These are phyloP conservation scores for Lasaia peninsularis DNA, from an alignment of 1,140 invertebrate species.

Conservation along the genomic window DNA sequence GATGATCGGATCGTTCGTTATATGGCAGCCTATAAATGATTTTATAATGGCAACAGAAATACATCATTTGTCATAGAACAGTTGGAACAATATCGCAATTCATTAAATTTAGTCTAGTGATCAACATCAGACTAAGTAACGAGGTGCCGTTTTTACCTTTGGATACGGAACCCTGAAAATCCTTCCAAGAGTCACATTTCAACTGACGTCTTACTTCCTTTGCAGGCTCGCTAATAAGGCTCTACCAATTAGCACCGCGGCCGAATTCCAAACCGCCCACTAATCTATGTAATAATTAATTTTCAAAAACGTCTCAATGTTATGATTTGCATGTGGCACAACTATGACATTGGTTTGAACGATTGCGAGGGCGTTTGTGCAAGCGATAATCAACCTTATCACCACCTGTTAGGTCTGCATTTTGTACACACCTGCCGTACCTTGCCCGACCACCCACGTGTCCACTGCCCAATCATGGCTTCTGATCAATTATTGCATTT, in stretches of 20 bases:
- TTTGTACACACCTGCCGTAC: not conserved
- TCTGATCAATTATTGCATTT: conserved; percentile 12
- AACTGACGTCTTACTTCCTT: not conserved
- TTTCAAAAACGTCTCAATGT: conserved; percentile 48
- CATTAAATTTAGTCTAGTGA: too few relatives aligned
- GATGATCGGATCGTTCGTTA: too few relatives aligned
- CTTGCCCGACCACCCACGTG: conserved; percentile 27
- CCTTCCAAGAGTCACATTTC: not conserved
- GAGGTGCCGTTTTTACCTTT: not conserved
- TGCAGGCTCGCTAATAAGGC: not conserved
- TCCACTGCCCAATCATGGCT: conserved; percentile 15
- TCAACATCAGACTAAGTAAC: too few relatives aligned
- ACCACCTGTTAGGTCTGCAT: not conserved
- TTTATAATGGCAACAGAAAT: too few relatives aligned
- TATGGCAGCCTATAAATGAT: too few relatives aligned
- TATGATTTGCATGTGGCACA: conserved; percentile 49
- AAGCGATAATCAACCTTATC: not conserved
- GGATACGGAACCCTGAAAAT: not conserved
- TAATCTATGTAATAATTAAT: conserved; percentile 38
- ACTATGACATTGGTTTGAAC: conserved; percentile 26
- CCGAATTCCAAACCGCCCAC: conserved; percentile 43
- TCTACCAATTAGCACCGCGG: conserved; percentile 19
- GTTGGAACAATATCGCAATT: too few relatives aligned
- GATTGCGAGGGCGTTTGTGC: not conserved
- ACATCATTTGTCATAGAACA: too few relatives aligned